Percentiles rank a stretch among this genome's conserved stretches.
These are phyloP conservation scores for Melangyna quadrimaculata DNA, from an alignment of 2,888 invertebrate species.

Conservation along the genomic window DNA sequence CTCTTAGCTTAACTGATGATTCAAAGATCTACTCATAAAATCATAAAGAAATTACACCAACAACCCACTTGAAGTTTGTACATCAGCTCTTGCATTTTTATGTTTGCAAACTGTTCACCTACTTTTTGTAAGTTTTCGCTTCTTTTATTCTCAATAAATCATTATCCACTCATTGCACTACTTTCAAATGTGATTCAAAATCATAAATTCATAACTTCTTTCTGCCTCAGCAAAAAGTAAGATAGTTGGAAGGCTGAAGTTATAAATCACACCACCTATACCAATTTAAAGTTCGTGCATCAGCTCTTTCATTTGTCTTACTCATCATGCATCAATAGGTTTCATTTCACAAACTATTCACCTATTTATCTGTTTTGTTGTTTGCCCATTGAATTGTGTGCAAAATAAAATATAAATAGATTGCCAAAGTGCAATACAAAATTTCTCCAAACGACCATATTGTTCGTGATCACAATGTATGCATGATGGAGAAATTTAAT, in stretches of 20 bases:
- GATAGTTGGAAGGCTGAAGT: neutral
- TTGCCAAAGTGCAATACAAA: conserved; percentile 1
- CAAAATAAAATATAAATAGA: conserved; percentile 1
- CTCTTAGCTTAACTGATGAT: no score
- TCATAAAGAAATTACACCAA: no score
- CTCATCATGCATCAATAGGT: neutral
- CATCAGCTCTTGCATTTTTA: conserved; percentile 29
- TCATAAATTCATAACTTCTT: neutral
- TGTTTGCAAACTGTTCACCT: neutral
- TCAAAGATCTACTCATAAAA: no score
- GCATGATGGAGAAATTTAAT: conserved; percentile 3
- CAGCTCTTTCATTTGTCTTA: conserved; percentile 44
- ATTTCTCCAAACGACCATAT: conserved; percentile 58
- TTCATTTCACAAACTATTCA: conserved; percentile 5
- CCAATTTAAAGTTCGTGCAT: conserved; percentile 12
- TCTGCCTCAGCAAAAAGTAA: neutral
- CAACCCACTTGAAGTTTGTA: no score
- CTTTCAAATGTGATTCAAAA: neutral
- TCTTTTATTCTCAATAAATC: neutral
- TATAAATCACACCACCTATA: neutral
- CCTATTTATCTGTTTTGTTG: neutral
- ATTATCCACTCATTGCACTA: neutral
- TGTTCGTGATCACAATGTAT: conserved; percentile 1
- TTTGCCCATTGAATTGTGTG: neutral
- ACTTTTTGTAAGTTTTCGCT: neutral